Evolutionary conservation across 2,888 invertebrate species (phyloP), one percentile per base, ranked within the genome.

Genomic region (Eustalomyia histrio): DNA sequence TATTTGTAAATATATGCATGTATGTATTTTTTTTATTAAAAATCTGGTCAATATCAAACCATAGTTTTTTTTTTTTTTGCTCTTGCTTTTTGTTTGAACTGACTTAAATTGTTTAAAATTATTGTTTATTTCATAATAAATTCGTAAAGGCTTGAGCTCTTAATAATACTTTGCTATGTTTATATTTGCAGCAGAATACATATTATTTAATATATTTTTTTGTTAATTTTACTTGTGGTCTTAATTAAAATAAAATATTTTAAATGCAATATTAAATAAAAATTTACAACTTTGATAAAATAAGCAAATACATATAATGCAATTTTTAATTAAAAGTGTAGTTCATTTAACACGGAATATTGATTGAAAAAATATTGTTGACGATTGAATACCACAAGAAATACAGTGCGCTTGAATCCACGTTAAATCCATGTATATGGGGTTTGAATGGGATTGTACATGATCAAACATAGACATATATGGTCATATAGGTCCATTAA

Each of bases 31-130:
- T 68, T 75, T 60, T 75, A 68, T 75, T 75, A 67, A 75, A 68
- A 61, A 67, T 75, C 60, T 75, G 75, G 75, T 68, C 55, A 74
- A 74, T 68, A 61, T 67, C 21, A 65, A 33, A 39, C 18, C 65
- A 55, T n/a, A 52, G n/a, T 24, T 29, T 24, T 57, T 29, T 29
- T 29, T 6, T 29, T 24, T 5, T 5, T 5, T 3, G 3, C 29
- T 6, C n/a, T n/a, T 39, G 14, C 6, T 16, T 52, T 67, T n/a
- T 4, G 47, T 75, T 67, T 55, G 29, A 60, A 21, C 43, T 52
- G 61, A 68, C 53, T 67, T 74, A 74, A 74, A 60, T 52, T 74
- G 29, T 60, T 60, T 17, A 67, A 67, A 74, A 74, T 74, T 67
- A 67, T 60, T 67, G 53, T 75, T 75, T 67, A 67, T 67, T 61